A percentile compares a stretch with the other conserved stretches of the same genome.
Evolutionary conservation across 2,888 invertebrate genomes (phyloP).

Genomic region (Meganola albula): DNA sequence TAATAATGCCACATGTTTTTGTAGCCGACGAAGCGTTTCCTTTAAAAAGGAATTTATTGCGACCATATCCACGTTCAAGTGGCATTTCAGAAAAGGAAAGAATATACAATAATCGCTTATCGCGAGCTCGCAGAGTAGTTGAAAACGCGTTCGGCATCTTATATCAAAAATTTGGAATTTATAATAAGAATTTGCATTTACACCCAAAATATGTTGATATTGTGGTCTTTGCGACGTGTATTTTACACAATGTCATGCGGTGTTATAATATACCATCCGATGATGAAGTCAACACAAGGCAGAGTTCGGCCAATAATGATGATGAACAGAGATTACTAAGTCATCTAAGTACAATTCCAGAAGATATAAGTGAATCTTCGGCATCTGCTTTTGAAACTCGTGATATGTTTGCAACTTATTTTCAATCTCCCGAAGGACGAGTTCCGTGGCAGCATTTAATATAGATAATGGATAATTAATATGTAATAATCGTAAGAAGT

Average conservation of each 20-base stretch:
- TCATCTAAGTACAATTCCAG: slow-evolving; percentile 22
- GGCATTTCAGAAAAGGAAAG: not conserved
- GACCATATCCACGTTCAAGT: not conserved
- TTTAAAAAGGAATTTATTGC: not conserved
- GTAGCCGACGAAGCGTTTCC: not conserved
- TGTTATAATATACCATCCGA: slow-evolving; percentile 21
- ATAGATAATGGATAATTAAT: no score
- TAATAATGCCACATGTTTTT: not conserved
- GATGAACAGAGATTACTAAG: slow-evolving; percentile 13
- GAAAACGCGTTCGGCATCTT: slow-evolving; percentile 6
- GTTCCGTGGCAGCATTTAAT: not conserved
- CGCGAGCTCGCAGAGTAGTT: slow-evolving; percentile 5
- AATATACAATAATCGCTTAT: slow-evolving; percentile 4
- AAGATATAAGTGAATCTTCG: slow-evolving; percentile 15
- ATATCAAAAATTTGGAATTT: slow-evolving; percentile 9
- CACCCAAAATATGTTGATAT: slow-evolving; percentile 23
- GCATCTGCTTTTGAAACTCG: slow-evolving; percentile 19
- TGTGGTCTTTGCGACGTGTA: slow-evolving; percentile 24
- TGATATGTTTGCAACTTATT: slow-evolving; percentile 21
- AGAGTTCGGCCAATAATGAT: slow-evolving; percentile 8
- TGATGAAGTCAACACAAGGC: slow-evolving; percentile 8
- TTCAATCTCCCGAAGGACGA: slow-evolving; percentile 4
- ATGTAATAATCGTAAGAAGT: no score
- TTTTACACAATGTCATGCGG: slow-evolving; percentile 22
- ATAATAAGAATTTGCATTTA: slow-evolving; percentile 18